Evolutionary conservation across 2,797 vertebrate genomes (phyloP).

Genomic region (Otolemur crassicaudatus): DNA sequence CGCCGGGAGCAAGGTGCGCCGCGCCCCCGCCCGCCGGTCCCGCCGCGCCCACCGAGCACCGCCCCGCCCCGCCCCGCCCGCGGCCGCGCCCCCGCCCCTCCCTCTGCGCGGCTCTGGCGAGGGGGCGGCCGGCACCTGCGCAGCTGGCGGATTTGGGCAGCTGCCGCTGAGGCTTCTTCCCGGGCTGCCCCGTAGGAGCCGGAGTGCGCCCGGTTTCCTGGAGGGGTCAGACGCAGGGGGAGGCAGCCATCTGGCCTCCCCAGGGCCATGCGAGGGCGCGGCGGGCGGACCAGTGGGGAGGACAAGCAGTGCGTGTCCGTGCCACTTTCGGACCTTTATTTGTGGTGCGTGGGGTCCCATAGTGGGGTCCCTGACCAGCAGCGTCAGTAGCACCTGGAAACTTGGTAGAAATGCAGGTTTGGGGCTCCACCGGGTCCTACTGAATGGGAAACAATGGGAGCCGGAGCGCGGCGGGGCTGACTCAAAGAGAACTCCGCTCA

Average conservation of each 20-base stretch:
- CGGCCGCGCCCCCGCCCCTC: background rate
- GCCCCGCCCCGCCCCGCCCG: background rate
- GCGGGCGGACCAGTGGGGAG: rapidly evolving
- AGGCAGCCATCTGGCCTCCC: background rate
- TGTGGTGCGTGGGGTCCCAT: rapidly evolving
- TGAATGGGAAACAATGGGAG: background rate
- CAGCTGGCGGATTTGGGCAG: rapidly evolving
- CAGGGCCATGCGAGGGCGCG: background rate
- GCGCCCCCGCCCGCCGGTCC: background rate
- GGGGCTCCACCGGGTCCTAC: rapidly evolving
- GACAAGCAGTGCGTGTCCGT: background rate
- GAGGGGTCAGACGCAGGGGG: background rate
- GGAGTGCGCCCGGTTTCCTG: background rate
- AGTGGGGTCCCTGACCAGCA: background rate
- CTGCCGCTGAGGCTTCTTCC: background rate
- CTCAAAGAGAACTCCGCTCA: background rate
- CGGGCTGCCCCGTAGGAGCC: rapidly evolving
- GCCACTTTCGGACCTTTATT: background rate
- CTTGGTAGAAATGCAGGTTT: background rate
- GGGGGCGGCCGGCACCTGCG: background rate
- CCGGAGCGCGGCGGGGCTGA: background rate
- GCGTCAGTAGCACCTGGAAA: background rate
- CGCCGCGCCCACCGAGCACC: background rate
- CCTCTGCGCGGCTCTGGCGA: background rate
- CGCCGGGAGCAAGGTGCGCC: constrained; percentile 58